Evolutionary conservation across 2,888 invertebrate species (phyloP).

Genomic region (Lapara coniferarum): DNA sequence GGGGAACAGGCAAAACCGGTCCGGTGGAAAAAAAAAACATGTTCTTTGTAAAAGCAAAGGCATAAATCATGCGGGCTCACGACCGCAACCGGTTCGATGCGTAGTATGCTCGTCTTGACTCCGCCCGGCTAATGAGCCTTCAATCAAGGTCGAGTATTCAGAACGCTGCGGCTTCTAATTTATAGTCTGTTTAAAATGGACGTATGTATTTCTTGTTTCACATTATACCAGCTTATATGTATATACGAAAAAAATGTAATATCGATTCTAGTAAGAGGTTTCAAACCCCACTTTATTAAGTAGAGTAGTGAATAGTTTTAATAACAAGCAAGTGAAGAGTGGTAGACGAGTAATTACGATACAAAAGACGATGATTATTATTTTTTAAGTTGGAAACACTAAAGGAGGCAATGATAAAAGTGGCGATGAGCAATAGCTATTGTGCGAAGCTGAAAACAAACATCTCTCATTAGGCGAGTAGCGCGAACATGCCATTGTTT

Average conservation of each 20-base stretch:
- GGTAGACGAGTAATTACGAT: conserved; percentile 30
- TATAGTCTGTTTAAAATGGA: conserved; percentile 52
- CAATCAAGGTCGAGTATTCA: conserved; percentile 77
- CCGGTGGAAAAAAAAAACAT: conserved; percentile 56
- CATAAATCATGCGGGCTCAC: conserved; percentile 81
- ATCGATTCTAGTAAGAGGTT: not conserved
- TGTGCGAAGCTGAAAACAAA: conserved; percentile 77
- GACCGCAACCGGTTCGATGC: conserved; percentile 68
- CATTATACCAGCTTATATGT: conserved; percentile 3
- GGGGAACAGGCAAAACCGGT: conserved; percentile 71
- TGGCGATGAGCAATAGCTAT: conserved; percentile 60
- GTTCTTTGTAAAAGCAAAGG: conserved; percentile 67
- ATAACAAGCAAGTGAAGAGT: conserved; percentile 30
- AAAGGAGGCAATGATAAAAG: conserved; percentile 25
- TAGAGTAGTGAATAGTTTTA: not conserved
- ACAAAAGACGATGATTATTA: conserved; percentile 46
- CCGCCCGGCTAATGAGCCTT: conserved; percentile 74
- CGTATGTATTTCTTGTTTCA: conserved; percentile 32
- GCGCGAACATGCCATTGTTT: conserved; percentile 77
- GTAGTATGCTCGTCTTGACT: conserved; percentile 61
- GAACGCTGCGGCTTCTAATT: conserved; percentile 58
- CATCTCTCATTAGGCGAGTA: conserved; percentile 80
- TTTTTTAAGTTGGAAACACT: conserved; percentile 54
- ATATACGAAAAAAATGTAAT: not conserved
- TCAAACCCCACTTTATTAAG: not conserved